Evolutionary conservation across 2,797 vertebrate genomes (phyloP).

Genomic region (Enteromius argenteus): DNA sequence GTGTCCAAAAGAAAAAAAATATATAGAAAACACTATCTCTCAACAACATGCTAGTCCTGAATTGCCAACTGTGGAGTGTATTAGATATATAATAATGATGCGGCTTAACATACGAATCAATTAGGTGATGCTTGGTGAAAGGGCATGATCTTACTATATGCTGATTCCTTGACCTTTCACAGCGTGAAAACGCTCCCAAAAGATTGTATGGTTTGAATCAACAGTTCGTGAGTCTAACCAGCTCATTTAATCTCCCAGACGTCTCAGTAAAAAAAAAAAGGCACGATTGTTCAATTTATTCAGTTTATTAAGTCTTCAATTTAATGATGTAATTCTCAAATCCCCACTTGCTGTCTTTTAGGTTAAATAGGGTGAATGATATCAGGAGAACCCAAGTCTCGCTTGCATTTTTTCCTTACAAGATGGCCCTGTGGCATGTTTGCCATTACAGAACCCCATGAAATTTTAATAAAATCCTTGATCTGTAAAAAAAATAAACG

Average conservation of each 20-base stretch:
- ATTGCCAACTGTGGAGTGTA: constrained; percentile 34
- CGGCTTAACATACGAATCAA: constrained; percentile 37
- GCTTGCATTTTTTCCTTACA: neutral
- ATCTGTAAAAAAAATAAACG: neutral
- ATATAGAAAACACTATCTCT: neutral
- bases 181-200: constrained; percentile 2
- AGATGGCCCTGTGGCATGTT: constrained; percentile 3
- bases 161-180: constrained; percentile 32
- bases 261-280: neutral
- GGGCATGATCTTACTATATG: constrained; percentile 20
- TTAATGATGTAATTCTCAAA: constrained; percentile 19
- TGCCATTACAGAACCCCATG: neutral
- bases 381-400: neutral
- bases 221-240: constrained; percentile 3
- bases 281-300: neutral
- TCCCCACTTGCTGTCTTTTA: neutral
- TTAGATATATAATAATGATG: constrained; percentile 44
- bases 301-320: constrained; percentile 1
- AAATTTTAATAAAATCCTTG: constrained; percentile 41
- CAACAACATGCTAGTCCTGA: constrained; percentile 31
- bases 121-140: constrained; percentile 31
- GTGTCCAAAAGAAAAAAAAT: constrained; percentile 38
- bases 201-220: constrained; percentile 11
- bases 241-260: constrained; percentile 4
- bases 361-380: constrained; percentile 28